Percentiles rank a stretch among this genome's conserved stretches.
Conservation (phyloP, 2,113 vertebrate species). For the Peromyscus maniculatus region DNA sequence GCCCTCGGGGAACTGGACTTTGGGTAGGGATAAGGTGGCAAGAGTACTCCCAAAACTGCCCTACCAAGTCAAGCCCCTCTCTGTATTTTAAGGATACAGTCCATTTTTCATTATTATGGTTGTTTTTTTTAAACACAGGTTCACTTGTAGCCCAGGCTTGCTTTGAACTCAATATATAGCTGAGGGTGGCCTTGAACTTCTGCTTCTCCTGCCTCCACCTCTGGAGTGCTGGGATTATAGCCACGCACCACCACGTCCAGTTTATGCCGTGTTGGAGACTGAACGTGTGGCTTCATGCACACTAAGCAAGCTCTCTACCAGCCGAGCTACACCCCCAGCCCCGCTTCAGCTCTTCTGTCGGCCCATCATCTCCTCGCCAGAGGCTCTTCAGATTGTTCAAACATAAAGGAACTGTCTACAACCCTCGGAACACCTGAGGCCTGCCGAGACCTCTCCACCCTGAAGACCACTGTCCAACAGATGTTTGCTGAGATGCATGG, state of each 20-base stretch:
- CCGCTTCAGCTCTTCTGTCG: neutral
- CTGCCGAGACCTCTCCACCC: neutral
- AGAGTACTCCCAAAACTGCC: neutral
- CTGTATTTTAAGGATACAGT: neutral
- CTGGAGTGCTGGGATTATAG: neutral
- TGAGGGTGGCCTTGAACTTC: too few species aligned
- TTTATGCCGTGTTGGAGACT: too few species aligned
- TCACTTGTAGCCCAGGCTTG: neutral
- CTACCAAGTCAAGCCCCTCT: neutral
- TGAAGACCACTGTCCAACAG: neutral
- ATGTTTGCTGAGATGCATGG: rapidly evolving
- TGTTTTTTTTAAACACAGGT: neutral
- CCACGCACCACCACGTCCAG: neutral
- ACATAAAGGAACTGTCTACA: neutral
- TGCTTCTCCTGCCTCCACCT: too few species aligned
- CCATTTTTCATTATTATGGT: neutral
- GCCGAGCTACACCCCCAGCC: neutral
- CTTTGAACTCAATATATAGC: neutral
- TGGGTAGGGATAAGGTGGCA: neutral
- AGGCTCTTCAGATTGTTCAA: neutral
- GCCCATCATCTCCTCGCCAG: neutral
- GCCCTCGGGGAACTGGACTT: rapidly evolving
- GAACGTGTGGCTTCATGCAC: neutral
- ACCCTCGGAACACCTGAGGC: rapidly evolving
- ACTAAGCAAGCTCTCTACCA: neutral